Conservation (phyloP, 2,888 invertebrate species). For the Drosophila imparisetae region DNA sequence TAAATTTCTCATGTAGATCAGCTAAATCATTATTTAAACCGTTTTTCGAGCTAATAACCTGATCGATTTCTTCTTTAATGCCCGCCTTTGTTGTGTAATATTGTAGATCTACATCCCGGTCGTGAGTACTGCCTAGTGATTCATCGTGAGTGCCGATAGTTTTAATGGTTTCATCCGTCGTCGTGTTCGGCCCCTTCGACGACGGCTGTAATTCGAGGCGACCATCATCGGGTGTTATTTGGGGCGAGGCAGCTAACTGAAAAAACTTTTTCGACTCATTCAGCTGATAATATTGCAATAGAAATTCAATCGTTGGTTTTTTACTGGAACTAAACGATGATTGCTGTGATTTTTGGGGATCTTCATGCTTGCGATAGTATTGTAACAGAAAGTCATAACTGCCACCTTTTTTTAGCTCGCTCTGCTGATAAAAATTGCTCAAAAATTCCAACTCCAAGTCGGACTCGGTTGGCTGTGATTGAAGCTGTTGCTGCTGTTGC, state of each 20-base stretch:
- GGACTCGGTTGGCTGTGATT: conserved; percentile 31
- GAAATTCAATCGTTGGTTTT: conserved; percentile 83
- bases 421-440: conserved; percentile 83
- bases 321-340: conserved; percentile 61
- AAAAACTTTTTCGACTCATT: conserved; percentile 85
- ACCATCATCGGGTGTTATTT: conserved; percentile 82
- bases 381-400: conserved; percentile 84
- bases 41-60: conserved; percentile 13
- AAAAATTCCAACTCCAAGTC: conserved; percentile 82
- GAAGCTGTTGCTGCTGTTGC: conserved; percentile 62
- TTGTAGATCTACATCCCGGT: conserved; percentile 6
- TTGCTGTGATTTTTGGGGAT: conserved; percentile 51
- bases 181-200: conserved; percentile 62
- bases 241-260: conserved; percentile 85
- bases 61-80: conserved; percentile 4
- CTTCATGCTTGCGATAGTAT: conserved; percentile 83
- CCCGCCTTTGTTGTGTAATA: neutral
- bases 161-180: conserved; percentile 52
- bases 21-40: conserved; percentile 4
- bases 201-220: conserved; percentile 65
- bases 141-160: conserved; percentile 39
- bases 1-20: conserved; percentile 27
- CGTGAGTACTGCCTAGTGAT: neutral
- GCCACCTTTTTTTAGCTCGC: conserved; percentile 82
- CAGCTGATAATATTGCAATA: conserved; percentile 84